Evolutionary conservation across 2,113 vertebrate genomes (phyloP).

Genomic region (Lagopus muta): DNA sequence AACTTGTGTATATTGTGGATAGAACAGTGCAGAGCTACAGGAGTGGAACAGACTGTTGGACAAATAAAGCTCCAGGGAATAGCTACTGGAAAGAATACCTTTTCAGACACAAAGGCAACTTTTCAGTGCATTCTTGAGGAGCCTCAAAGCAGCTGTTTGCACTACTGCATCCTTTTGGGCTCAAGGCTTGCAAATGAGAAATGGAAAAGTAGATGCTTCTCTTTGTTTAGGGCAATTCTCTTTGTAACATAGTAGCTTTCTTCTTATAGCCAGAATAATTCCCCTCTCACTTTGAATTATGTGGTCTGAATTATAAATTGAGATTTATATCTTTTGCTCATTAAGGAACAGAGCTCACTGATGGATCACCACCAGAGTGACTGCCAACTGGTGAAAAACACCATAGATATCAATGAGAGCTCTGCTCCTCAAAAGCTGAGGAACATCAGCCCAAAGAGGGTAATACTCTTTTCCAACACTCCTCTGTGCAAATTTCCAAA

Average conservation of each 20-base stretch:
- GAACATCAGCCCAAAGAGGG: neutral
- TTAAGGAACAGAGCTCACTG: neutral
- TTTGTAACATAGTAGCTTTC: neutral
- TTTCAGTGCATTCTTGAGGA: neutral
- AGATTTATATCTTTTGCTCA: neutral
- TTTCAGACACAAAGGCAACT: neutral
- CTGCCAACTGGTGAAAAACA: neutral
- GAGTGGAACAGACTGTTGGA: neutral
- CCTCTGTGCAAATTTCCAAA: neutral
- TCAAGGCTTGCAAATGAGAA: neutral
- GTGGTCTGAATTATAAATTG: neutral
- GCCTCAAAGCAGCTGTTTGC: neutral
- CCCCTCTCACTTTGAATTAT: neutral
- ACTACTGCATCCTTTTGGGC: neutral
- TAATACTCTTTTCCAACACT: neutral
- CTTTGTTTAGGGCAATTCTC: neutral
- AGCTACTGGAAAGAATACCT: neutral
- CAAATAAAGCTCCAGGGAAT: neutral
- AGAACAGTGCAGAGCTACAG: neutral
- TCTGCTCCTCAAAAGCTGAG: neutral
- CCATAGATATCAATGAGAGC: fast-evolving
- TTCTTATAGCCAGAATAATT: neutral
- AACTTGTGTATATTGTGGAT: neutral
- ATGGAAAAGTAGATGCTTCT: neutral
- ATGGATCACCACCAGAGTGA: neutral